A percentile compares a stretch with the other conserved stretches of the same genome.
Evolutionary conservation across 2,113 vertebrate species (phyloP).

Genomic region (Panthera leo): DNA sequence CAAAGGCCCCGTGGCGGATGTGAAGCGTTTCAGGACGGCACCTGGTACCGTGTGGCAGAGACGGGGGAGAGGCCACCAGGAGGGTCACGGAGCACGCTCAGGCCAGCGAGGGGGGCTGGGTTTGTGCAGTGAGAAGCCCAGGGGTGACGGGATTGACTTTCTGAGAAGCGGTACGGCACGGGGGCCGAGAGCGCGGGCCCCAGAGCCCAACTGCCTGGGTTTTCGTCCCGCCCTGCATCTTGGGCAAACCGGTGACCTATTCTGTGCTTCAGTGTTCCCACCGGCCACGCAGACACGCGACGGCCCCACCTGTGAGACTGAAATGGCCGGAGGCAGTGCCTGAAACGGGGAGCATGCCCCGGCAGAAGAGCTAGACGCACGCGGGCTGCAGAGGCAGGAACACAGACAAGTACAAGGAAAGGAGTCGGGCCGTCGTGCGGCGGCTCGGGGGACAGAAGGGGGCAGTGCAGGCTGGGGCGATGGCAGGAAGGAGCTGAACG

Average conservation of each 20-base stretch:
- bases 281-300: accelerated
- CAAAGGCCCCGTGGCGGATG: neutral
- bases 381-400: accelerated
- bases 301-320: accelerated
- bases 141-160: accelerated
- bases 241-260: no score
- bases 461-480: accelerated
- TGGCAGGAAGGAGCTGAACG: accelerated
- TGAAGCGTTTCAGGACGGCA: neutral
- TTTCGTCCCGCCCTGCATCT: neutral
- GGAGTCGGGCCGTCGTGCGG: neutral
- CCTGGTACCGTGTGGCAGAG: accelerated
- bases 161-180: neutral
- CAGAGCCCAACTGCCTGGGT: neutral
- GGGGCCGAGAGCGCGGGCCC: no score
- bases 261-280: neutral
- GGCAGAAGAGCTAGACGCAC: neutral
- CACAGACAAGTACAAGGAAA: neutral
- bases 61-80: accelerated
- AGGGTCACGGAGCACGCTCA: accelerated
- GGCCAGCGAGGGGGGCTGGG: neutral
- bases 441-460: accelerated
- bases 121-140: neutral
- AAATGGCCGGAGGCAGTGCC: neutral
- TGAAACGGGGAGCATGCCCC: neutral